phyloP scores from a whole-genome alignment of 2,888 invertebrate genomes.

The Hemicrepidius hirtus region DNA sequence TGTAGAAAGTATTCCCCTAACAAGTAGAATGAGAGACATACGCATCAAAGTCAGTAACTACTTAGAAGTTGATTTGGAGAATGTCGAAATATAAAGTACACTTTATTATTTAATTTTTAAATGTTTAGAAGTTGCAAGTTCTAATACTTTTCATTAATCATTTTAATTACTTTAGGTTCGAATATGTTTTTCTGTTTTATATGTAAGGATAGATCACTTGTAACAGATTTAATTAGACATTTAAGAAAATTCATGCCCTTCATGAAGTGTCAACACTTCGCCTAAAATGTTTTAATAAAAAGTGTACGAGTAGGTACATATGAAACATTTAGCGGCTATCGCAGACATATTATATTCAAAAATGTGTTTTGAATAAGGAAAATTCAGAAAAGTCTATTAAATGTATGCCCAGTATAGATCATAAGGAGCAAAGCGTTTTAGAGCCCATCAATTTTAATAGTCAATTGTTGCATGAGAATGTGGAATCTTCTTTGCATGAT shows the following conservation, averaged over 20 bases:
- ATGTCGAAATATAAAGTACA: background rate
- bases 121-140: background rate
- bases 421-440: background rate
- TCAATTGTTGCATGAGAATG: background rate
- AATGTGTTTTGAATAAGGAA: too few relatives aligned
- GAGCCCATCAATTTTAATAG: background rate
- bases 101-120: background rate
- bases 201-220: background rate
- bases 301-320: background rate
- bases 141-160: background rate
- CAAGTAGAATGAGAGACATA: conserved; percentile 10
- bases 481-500: background rate
- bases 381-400: background rate
- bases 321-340: background rate
- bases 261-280: background rate
- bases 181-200: background rate
- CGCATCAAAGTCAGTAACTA: background rate
- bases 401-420: background rate
- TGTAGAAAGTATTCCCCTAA: background rate
- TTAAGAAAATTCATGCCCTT: background rate
- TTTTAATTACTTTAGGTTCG: background rate
- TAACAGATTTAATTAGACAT: background rate
- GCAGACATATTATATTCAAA: background rate
- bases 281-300: background rate
- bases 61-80: background rate